A percentile compares a stretch with the other conserved stretches of the same genome.
These are phyloP conservation scores for Turnix velox DNA, from an alignment of 2,113 vertebrate species.

Conservation along the genomic window DNA sequence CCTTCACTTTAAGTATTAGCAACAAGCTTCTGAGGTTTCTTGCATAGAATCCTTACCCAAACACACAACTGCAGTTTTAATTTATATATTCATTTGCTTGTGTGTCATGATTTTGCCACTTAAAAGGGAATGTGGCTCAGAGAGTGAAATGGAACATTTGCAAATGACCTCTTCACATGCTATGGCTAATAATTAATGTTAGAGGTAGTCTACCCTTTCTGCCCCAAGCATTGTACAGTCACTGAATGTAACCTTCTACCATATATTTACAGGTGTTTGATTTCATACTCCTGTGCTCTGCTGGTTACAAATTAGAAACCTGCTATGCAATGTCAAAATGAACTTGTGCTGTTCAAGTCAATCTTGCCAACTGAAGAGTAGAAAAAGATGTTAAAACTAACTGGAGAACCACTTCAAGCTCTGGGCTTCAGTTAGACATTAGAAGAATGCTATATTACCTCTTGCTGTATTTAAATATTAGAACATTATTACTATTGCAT, in stretches of 20 bases:
- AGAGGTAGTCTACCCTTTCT: neutral
- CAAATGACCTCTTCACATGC: neutral
- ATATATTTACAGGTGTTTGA: slow-evolving; percentile 5
- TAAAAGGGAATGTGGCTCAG: slow-evolving; percentile 33
- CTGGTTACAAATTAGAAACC: neutral
- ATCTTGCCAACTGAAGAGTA: neutral
- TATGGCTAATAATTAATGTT: slow-evolving; percentile 31
- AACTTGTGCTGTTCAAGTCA: neutral
- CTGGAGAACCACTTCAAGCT: neutral
- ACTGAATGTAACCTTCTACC: neutral
- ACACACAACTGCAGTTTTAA: slow-evolving; percentile 51
- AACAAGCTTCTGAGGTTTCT: slow-evolving; percentile 25
- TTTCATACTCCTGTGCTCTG: neutral
- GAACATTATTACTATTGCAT: neutral
- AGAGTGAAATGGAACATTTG: neutral
- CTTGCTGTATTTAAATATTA: neutral
- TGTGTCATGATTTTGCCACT: slow-evolving; percentile 44
- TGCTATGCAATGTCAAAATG: neutral
- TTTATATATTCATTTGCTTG: slow-evolving; percentile 52
- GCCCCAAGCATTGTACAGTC: neutral
- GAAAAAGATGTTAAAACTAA: neutral
- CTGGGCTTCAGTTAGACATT: neutral
- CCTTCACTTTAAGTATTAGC: neutral
- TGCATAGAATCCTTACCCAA: slow-evolving; percentile 43
- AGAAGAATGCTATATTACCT: neutral